A percentile compares a stretch with the other conserved stretches of the same genome.
phyloP scores from a whole-genome alignment of 2,888 invertebrate genomes.

The Bursaphelenchus okinawaensis region DNA sequence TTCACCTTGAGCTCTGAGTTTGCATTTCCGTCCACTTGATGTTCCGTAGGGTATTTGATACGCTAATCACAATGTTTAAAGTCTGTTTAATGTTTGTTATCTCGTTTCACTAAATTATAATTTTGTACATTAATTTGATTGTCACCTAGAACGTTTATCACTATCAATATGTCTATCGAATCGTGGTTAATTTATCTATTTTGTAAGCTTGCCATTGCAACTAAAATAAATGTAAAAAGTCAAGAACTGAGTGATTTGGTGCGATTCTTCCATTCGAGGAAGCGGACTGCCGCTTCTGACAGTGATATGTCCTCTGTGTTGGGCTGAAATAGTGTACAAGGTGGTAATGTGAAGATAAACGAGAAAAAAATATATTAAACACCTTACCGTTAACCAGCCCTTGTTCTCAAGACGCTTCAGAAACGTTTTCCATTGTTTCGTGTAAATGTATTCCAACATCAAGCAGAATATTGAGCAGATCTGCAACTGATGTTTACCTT shows the following conservation, averaged over 20 bases:
- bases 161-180: background rate
- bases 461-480: constrained; percentile 80
- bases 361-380: no score
- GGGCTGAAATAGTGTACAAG: background rate
- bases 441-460: constrained; percentile 85
- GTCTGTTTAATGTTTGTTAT: no score
- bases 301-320: background rate
- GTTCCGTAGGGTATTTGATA: background rate
- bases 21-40: background rate
- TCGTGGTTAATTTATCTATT: background rate
- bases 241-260: background rate
- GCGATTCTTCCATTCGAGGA: background rate
- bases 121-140: background rate
- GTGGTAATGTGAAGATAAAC: no score
- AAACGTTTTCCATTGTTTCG: constrained; percentile 77
- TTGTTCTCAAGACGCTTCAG: constrained; percentile 81
- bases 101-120: background rate
- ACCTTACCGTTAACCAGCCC: constrained; percentile 69
- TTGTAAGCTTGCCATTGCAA: background rate
- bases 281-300: background rate
- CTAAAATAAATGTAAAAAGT: background rate
- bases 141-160: background rate
- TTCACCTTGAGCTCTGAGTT: background rate
- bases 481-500: constrained; percentile 62
- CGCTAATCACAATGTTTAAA: no score